These are phyloP conservation scores for Colistium nudipinnis DNA, from an alignment of 2,113 vertebrate genomes.

Conservation along the genomic window DNA sequence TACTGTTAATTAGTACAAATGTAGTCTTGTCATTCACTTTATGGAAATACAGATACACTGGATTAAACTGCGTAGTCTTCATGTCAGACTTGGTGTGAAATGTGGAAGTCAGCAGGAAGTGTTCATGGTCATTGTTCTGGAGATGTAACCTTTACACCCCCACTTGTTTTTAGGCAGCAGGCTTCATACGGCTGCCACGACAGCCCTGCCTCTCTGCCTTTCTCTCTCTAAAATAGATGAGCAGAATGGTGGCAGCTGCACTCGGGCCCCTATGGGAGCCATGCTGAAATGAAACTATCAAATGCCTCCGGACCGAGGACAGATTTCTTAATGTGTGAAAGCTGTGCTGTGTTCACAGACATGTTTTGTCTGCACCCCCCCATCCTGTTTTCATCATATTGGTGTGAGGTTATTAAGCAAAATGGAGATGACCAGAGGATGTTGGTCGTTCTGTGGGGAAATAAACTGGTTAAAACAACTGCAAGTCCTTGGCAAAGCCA, in stretches of 20 bases:
- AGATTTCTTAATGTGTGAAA: constrained; percentile 80
- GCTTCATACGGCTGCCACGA: constrained; percentile 59
- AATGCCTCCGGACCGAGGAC: constrained; percentile 75
- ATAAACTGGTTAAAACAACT: constrained; percentile 63
- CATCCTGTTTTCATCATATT: constrained; percentile 22
- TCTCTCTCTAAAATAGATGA: constrained; percentile 66
- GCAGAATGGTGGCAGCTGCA: constrained; percentile 77
- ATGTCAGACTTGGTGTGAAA: constrained; percentile 20
- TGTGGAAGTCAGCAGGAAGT: constrained; percentile 18
- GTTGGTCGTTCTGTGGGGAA: constrained; percentile 39
- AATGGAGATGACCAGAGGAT: constrained; percentile 24
- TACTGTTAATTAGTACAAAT: too few relatives aligned
- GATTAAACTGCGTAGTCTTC: constrained; percentile 1
- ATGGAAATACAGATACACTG: not conserved
- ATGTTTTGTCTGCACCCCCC: constrained; percentile 75
- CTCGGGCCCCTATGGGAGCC: constrained; percentile 69
- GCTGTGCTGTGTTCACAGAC: constrained; percentile 68
- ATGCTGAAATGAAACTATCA: constrained; percentile 74
- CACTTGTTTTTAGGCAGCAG: constrained; percentile 58
- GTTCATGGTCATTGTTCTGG: constrained; percentile 34
- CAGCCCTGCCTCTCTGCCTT: constrained; percentile 48
- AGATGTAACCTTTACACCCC: constrained; percentile 39
- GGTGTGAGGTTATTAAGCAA: constrained; percentile 31
- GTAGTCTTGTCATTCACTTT: not conserved
- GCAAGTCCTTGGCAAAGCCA: constrained; percentile 42